Evolutionary conservation across 2,113 vertebrate genomes (phyloP), one percentile per base, ranked within the genome.

Genomic region (Psittacula cyanocephala): DNA sequence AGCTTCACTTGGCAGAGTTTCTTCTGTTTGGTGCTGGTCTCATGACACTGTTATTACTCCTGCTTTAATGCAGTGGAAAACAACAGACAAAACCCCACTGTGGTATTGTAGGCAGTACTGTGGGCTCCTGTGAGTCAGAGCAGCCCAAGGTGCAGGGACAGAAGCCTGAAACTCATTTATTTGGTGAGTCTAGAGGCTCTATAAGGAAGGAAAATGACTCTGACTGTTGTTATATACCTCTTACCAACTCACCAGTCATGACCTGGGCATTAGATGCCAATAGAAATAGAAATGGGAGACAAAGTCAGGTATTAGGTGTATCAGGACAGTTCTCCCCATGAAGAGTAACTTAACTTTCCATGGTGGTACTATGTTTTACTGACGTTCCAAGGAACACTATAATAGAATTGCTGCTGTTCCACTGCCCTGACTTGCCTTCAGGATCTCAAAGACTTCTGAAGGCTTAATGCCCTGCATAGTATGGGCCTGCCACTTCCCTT

Each of bases 41-140:
- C 74, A 68, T 75, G 96, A 95, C 78, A 52, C 39, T 23, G 49
- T 84, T 92, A 94, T 93, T 95, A 82, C 49, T 92, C 80, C 43
- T 91, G 69, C 68, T 79, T 92, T 79, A 89, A 92, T 63, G 60
- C 77, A 60, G 31, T 20, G 55, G 62, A 96, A 91, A 93, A 74
- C 57, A 90, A 94, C 65, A 52, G 59, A 37, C 72, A 75, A 53
- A 14, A 2, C 1, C 16, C 44, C 37, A 22, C 47, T 81, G 13
- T 63, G 72, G 44, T 65, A 22, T 53, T 93, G 37, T 41, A 84
- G 93, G 86, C 86, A 65, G 62, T 77, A 14, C 23, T 93, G 50
- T 75, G 87, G 80, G 49, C 19, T 93, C 41, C 60, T 62, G 64
- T 86, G 76, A 88, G 69, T 92, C 88, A 81, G 25, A 79, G 46